Evolutionary conservation across 1,140 invertebrate species (phyloP), one percentile per base, ranked within the genome.

Genomic region (Lamellibrachia luymesi): DNA sequence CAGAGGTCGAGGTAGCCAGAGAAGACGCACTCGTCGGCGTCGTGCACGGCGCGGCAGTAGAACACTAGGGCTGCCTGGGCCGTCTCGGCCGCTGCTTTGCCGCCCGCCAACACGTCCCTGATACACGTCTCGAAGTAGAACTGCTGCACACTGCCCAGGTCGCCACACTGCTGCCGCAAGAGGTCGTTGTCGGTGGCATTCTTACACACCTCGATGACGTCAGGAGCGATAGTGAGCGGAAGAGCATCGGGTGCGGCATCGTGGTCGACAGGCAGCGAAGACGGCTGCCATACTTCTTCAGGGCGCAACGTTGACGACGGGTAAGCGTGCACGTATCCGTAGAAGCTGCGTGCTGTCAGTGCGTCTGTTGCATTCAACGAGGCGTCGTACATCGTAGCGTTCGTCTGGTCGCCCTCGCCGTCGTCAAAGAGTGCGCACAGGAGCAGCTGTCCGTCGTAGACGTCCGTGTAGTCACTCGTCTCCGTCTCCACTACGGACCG

Each of bases 1-100:
- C 94, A 94, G 91, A 93, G 94, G 92, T 95, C 94, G 49, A 95
- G 93, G 90, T 94, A 94, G 6, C 93, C 93, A 5, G 94, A 93
- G 27, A 95, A 90, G 22, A 92, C 51, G 51, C 94, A 94, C 91
- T 94, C 94, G 38, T 92, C 93, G 6, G 94, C 92, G 80, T 94
- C 92, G 49, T 93, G 93, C 25, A 92, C 93, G 90, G 92, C 93
- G 90, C 94, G 94, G 92, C 94, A 95, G 91, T 94, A 95, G 90
- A 95, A 94, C 13, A 91, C 49, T 10, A 91, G 49, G 17, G 94
- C 94, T 0, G 94, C 90, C 92, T 50, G 56, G 52, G 93, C 90
- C 91, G 93, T 50, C 2, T 93, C n/a, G 8, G 94, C 80, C 13
- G 90, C 92, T 64, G 49, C 51, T 2, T 93, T 93, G 25, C 91